These are phyloP conservation scores for Hormaphis cornu DNA, from an alignment of 1,140 invertebrate species.

Conservation along the genomic window DNA sequence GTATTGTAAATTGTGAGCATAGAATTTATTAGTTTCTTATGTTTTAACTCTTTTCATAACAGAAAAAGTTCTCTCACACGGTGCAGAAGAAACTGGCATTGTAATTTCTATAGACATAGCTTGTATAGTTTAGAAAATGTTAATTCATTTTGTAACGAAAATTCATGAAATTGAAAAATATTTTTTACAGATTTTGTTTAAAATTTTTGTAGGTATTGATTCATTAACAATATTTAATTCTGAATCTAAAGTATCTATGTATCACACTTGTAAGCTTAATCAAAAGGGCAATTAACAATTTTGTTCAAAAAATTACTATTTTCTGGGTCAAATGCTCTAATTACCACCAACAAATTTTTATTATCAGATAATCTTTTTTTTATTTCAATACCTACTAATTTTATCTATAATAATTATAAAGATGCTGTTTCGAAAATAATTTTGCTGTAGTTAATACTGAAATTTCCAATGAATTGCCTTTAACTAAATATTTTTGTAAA, in stretches of 20 bases:
- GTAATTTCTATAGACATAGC: too few relatives aligned
- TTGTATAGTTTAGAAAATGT: too few relatives aligned
- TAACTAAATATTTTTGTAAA: not conserved
- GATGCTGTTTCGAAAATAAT: not conserved
- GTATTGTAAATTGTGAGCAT: too few relatives aligned
- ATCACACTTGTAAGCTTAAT: not conserved
- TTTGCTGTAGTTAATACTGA: not conserved
- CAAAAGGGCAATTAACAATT: not conserved
- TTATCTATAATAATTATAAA: constrained; percentile 5
- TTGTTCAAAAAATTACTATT: constrained; percentile 15
- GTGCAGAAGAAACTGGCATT: too few relatives aligned
- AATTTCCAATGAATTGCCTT: not conserved
- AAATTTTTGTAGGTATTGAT: not conserved
- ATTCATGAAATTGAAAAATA: not conserved
- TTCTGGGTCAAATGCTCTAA: not conserved
- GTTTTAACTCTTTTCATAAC: too few relatives aligned
- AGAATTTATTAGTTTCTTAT: too few relatives aligned
- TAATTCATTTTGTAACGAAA: too few relatives aligned
- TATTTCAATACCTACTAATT: not conserved
- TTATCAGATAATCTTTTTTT: constrained; percentile 11
- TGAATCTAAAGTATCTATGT: constrained; percentile 4
- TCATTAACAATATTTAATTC: not conserved
- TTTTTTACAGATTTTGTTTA: not conserved
- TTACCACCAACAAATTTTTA: not conserved
- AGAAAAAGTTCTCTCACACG: too few relatives aligned